phyloP scores from a whole-genome alignment of 1,140 invertebrate genomes.

The Protaetia brevitarsis region DNA sequence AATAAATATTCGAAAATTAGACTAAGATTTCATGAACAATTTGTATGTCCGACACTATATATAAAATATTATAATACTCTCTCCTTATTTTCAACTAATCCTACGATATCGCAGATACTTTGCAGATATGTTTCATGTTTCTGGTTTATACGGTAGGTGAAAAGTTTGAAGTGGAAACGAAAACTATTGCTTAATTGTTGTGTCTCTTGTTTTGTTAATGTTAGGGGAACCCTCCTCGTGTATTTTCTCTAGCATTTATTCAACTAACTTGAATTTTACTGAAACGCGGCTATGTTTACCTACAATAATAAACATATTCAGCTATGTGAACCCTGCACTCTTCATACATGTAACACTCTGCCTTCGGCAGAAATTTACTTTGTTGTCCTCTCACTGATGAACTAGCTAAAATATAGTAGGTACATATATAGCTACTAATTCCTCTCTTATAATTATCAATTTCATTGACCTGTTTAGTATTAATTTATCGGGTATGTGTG shows the following conservation, averaged over 20 bases:
- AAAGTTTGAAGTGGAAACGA: constrained; percentile 18
- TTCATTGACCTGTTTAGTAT: constrained; percentile 10
- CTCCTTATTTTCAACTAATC: not conserved
- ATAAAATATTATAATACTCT: not conserved
- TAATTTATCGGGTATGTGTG: constrained; percentile 10
- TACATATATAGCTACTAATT: constrained; percentile 38
- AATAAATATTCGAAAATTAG: too few relatives aligned
- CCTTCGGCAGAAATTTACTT: not conserved
- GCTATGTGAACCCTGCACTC: constrained; percentile 6
- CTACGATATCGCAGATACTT: constrained; percentile 25
- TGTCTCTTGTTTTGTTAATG: too few relatives aligned
- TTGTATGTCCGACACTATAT: not conserved
- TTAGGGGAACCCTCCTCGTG: too few relatives aligned
- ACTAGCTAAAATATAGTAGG: constrained; percentile 33
- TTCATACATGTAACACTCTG: not conserved
- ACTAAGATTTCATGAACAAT: not conserved
- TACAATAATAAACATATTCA: too few relatives aligned
- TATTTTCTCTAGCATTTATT: too few relatives aligned
- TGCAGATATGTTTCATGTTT: constrained; percentile 22
- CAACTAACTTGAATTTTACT: too few relatives aligned
- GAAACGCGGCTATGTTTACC: not conserved
- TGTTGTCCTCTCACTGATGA: not conserved
- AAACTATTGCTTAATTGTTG: constrained; percentile 9
- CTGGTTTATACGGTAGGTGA: not conserved
- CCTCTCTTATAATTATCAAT: not conserved